Evolutionary conservation across 2,888 invertebrate species (phyloP).

Genomic region (Tribolium freemani): DNA sequence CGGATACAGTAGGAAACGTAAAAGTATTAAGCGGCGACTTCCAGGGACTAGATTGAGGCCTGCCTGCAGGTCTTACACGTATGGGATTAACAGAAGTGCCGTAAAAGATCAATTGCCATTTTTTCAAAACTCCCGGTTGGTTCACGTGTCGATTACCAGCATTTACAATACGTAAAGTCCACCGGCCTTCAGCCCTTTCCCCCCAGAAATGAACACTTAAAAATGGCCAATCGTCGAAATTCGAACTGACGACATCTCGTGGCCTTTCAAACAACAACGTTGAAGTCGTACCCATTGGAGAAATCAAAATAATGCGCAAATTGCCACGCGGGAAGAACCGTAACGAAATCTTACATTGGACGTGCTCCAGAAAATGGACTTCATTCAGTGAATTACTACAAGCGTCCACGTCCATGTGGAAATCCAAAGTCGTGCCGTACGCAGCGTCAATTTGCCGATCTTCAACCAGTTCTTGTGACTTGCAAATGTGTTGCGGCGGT

Average conservation of each 20-base stretch:
- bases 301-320: constrained; percentile 87
- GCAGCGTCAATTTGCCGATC: constrained; percentile 84
- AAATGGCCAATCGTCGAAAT: constrained; percentile 99
- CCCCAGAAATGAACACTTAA: constrained; percentile 99
- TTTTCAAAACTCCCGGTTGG: constrained; percentile 88
- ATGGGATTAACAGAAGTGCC: constrained; percentile 92
- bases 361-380: constrained; percentile 94
- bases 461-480: constrained; percentile 89
- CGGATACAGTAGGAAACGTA: constrained; percentile 78
- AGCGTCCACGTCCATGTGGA: constrained; percentile 91
- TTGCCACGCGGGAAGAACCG: constrained; percentile 95
- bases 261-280: constrained; percentile 94
- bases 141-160: constrained; percentile 82
- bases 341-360: constrained; percentile 94
- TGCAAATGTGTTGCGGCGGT: constrained; percentile 96
- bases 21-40: constrained; percentile 71
- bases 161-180: constrained; percentile 83
- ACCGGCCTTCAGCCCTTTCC: constrained; percentile 88
- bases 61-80: constrained; percentile 74
- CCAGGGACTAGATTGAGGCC: constrained; percentile 70
- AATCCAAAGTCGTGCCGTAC: constrained; percentile 79
- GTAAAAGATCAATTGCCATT: constrained; percentile 97
- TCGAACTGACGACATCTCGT: constrained; percentile 90
- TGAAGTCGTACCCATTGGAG: constrained; percentile 94
- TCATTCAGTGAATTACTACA: constrained; percentile 91